Conservation (phyloP, 2,888 invertebrate species). For the Cephus sareptanus region DNA sequence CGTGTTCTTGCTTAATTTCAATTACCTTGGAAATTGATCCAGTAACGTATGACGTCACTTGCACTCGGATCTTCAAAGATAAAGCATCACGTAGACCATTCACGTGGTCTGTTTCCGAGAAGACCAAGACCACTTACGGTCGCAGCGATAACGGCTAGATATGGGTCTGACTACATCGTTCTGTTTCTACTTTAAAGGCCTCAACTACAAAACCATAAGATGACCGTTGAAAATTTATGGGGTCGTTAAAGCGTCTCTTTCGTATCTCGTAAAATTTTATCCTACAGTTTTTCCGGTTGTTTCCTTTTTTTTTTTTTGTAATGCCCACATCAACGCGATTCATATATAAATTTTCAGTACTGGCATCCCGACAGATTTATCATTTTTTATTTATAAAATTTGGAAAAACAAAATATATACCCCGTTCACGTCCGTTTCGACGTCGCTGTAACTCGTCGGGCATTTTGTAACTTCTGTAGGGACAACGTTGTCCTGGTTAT, state of each 20-base stretch:
- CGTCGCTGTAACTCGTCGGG: too few relatives aligned
- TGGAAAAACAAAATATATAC: background rate
- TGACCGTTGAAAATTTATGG: slow-evolving; percentile 60
- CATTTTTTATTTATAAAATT: slow-evolving; percentile 14
- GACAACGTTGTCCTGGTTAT: too few relatives aligned
- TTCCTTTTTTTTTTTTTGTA: slow-evolving; percentile 44
- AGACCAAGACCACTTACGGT: too few relatives aligned
- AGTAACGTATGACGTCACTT: too few relatives aligned
- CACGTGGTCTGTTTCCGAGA: too few relatives aligned
- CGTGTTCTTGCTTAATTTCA: slow-evolving; percentile 46
- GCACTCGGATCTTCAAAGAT: too few relatives aligned
- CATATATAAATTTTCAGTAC: background rate
- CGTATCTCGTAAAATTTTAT: slow-evolving; percentile 45
- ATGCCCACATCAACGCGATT: slow-evolving; percentile 52
- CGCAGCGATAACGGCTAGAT: too few relatives aligned
- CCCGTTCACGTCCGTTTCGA: background rate
- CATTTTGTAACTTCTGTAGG: too few relatives aligned
- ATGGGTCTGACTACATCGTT: too few relatives aligned
- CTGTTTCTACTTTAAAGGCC: too few relatives aligned
- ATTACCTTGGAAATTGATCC: slow-evolving; percentile 24
- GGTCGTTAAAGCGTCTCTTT: slow-evolving; percentile 55
- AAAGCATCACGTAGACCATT: too few relatives aligned
- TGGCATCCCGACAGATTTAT: slow-evolving; percentile 17
- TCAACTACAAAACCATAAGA: slow-evolving; percentile 35
- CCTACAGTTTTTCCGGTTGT: slow-evolving; percentile 19